phyloP scores from a whole-genome alignment of 2,797 vertebrate species.

The Cryptoblepharus egeriae region DNA sequence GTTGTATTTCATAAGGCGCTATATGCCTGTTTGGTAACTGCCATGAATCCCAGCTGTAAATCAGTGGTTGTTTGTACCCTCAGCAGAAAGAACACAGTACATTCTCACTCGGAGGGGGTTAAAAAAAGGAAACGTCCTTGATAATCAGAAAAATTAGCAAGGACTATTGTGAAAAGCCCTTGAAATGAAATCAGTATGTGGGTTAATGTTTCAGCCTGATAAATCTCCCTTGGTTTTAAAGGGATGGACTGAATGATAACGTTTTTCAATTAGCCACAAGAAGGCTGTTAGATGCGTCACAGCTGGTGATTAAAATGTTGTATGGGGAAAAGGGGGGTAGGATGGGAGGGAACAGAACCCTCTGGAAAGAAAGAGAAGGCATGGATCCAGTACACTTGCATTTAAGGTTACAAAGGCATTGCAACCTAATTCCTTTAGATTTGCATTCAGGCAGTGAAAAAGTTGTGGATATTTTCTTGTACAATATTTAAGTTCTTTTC shows the following conservation, averaged over 20 bases:
- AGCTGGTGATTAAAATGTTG: slow-evolving; percentile 53
- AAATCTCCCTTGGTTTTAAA: slow-evolving; percentile 70
- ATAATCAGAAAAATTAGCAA: slow-evolving; percentile 69
- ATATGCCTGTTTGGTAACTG: slow-evolving; percentile 17
- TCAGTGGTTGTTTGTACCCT: slow-evolving; percentile 28
- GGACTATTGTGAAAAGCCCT: slow-evolving; percentile 60
- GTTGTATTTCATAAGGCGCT: slow-evolving; percentile 5
- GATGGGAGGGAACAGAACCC: slow-evolving; percentile 30
- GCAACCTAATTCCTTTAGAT: too few species aligned
- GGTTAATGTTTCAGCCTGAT: slow-evolving; percentile 48
- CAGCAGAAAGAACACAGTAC: slow-evolving; percentile 36
- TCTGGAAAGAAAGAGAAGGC: slow-evolving; percentile 13
- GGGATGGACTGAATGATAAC: slow-evolving; percentile 53
- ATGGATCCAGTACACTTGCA: neutral
- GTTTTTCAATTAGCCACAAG: slow-evolving; percentile 68
- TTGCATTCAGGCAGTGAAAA: slow-evolving; percentile 60
- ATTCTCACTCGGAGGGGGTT: neutral
- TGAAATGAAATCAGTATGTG: slow-evolving; percentile 44
- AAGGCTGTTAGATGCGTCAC: slow-evolving; percentile 57
- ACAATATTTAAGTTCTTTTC: slow-evolving; percentile 46
- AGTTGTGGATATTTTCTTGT: slow-evolving; percentile 37
- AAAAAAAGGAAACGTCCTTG: slow-evolving; percentile 55
- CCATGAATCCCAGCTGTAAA: slow-evolving; percentile 35
- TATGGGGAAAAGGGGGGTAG: slow-evolving; percentile 5
- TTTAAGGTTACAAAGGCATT: neutral